Percentiles rank a stretch among this genome's conserved stretches.
Evolutionary conservation across 1,140 invertebrate species (phyloP).

Genomic region (Apis dorsata): DNA sequence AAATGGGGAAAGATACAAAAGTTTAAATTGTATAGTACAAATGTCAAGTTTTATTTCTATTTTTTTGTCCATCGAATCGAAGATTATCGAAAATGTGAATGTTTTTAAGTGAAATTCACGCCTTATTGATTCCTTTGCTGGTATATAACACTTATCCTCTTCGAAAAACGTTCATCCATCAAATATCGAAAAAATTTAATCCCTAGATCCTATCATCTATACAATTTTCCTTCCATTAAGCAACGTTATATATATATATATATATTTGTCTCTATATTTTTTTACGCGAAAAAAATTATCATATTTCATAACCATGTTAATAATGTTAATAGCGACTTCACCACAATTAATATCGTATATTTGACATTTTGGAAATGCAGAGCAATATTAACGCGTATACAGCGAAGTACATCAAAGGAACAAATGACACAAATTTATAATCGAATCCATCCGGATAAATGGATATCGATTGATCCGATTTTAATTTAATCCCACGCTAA

Average conservation of each 20-base stretch:
- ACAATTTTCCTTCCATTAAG: background rate
- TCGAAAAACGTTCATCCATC: background rate
- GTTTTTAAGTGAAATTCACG: slow-evolving; percentile 1
- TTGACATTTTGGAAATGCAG: background rate
- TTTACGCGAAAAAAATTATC: background rate
- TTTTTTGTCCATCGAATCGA: background rate
- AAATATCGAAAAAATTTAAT: background rate
- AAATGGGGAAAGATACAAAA: background rate
- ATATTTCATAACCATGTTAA: background rate
- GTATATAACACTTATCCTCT: background rate
- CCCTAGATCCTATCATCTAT: background rate
- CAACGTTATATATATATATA: no score
- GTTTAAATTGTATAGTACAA: background rate
- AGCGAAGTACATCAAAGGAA: slow-evolving; percentile 13
- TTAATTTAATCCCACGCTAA: slow-evolving; percentile 5
- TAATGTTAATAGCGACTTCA: background rate
- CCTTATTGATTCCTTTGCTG: slow-evolving; percentile 22
- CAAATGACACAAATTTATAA: slow-evolving; percentile 37
- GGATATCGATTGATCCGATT: slow-evolving; percentile 19
- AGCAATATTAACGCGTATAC: background rate
- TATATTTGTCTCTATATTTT: background rate
- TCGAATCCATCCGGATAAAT: slow-evolving; percentile 22
- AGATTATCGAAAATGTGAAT: background rate
- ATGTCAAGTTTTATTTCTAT: background rate
- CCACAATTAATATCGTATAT: background rate